Percentiles rank a stretch among this genome's conserved stretches.
Evolutionary conservation across 2,888 invertebrate species (phyloP).

Genomic region (Mechanitis messenoides): DNA sequence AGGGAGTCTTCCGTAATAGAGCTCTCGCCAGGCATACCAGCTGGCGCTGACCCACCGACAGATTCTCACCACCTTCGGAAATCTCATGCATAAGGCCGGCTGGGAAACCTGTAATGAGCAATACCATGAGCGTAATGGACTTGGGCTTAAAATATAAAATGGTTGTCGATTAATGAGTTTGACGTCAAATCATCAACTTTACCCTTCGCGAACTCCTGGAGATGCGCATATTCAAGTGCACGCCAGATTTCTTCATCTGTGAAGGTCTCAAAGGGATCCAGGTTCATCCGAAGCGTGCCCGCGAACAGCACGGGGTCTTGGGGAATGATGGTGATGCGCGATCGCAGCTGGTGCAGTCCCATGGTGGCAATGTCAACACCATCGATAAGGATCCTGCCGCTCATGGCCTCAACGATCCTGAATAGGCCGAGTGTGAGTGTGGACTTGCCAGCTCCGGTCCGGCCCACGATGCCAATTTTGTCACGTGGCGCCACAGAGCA

Average conservation of each 20-base stretch:
- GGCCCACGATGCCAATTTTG: slow-evolving; percentile 93
- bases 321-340: slow-evolving; percentile 90
- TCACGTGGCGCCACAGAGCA: slow-evolving; percentile 88
- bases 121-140: too few species aligned
- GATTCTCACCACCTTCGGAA: slow-evolving; percentile 94
- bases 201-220: slow-evolving; percentile 71
- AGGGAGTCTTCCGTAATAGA: slow-evolving; percentile 90
- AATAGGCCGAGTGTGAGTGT: slow-evolving; percentile 91
- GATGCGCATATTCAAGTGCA: slow-evolving; percentile 91
- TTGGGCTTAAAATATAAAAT: too few species aligned
- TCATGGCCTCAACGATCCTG: slow-evolving; percentile 90
- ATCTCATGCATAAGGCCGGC: slow-evolving; percentile 89
- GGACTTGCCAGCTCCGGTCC: slow-evolving; percentile 95
- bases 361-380: slow-evolving; percentile 86
- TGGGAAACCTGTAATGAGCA: slow-evolving; percentile 71
- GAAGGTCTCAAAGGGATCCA: slow-evolving; percentile 91
- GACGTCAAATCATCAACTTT: too few species aligned
- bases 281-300: slow-evolving; percentile 91
- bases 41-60: slow-evolving; percentile 93
- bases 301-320: slow-evolving; percentile 97
- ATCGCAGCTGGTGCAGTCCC: slow-evolving; percentile 90
- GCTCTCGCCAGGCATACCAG: slow-evolving; percentile 91
- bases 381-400: slow-evolving; percentile 89
- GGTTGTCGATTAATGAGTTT: too few species aligned
- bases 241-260: slow-evolving; percentile 91